Conservation (phyloP, 2,888 invertebrate genomes). For the Chesias legatella region DNA sequence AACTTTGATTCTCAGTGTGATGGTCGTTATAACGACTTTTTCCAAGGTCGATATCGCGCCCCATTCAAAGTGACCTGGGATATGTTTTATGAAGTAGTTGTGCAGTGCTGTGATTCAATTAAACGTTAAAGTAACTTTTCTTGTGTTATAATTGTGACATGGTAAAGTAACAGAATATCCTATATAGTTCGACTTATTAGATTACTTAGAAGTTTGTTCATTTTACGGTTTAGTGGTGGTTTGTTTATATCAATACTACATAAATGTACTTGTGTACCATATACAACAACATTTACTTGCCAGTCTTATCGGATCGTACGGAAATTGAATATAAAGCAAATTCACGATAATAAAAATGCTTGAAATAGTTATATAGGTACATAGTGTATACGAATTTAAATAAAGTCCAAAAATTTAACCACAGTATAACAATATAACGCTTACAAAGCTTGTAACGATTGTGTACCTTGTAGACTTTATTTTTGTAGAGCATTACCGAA, state of each 20-base stretch:
- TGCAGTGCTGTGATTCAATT: conserved; percentile 15
- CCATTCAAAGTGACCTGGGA: conserved; percentile 2
- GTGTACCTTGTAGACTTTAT: too few relatives aligned
- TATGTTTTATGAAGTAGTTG: conserved; percentile 17
- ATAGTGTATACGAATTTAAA: too few relatives aligned
- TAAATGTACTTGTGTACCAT: too few relatives aligned
- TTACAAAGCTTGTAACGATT: too few relatives aligned
- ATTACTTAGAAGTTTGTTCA: too few relatives aligned
- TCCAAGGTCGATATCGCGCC: conserved; percentile 4
- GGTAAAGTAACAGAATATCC: conserved; percentile 27
- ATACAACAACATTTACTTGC: too few relatives aligned
- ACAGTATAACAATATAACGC: not conserved
- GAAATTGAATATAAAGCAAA: too few relatives aligned
- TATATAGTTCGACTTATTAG: too few relatives aligned
- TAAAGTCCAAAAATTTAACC: not conserved
- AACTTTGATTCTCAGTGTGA: conserved; percentile 34
- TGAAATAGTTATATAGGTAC: not conserved
- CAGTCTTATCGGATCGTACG: too few relatives aligned
- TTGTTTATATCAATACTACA: too few relatives aligned
- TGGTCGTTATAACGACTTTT: conserved; percentile 12
- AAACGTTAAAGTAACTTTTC: not conserved
- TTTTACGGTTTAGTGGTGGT: too few relatives aligned
- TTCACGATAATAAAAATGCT: too few relatives aligned
- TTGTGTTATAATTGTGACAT: conserved; percentile 9
- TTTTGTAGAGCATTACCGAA: conserved; percentile 6